Evolutionary conservation across 2,888 invertebrate species (phyloP), one percentile per base, ranked within the genome.

Genomic region (Cephus spinipes): DNA sequence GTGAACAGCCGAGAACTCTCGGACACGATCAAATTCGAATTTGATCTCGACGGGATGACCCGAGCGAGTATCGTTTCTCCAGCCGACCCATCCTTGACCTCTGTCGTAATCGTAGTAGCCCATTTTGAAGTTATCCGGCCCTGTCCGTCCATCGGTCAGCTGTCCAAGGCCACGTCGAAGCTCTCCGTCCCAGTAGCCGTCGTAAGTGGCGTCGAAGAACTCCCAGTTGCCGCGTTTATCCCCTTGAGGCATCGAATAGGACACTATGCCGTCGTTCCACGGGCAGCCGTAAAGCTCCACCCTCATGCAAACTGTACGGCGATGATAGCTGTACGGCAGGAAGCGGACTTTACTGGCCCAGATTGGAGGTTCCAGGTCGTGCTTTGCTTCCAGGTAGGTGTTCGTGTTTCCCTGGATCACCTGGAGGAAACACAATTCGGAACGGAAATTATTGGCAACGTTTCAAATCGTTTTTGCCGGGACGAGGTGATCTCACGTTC

Each of bases 221-320:
- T 97, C 96, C 92, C 97, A 94, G 84, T 95, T 94, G 83, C 96
- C 96, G 36, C 96, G 93, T 87, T 95, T 95, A 92, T 97, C 96
- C 30, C 98, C 98, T 90, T 97, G 96, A 30, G 97, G 96, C 95
- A 97, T 97, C 74, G 96, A 94, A 92, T 98, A 98, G 80, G 96
- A 95, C 36, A 97, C 94, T 77, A 98, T 94, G 33, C 97, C 97
- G 88, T 96, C 98, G 89, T 94, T 95, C 95, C 97, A 97, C 73
- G 93, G 93, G 90, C 98, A 98, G 33, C 98, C 98, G 91, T 97
- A 97, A 36, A 98, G 91, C 90, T 98, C 98, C 55, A 98, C 96
- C 81, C 98, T 93, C 96, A 98, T 96, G 92, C 98, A 98, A 76
- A 98, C 97, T 0, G 97, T 98, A 81, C 97, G 94, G 9, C 95